phyloP scores from a whole-genome alignment of 2,113 vertebrate genomes.

The Arothron firmamentum region DNA sequence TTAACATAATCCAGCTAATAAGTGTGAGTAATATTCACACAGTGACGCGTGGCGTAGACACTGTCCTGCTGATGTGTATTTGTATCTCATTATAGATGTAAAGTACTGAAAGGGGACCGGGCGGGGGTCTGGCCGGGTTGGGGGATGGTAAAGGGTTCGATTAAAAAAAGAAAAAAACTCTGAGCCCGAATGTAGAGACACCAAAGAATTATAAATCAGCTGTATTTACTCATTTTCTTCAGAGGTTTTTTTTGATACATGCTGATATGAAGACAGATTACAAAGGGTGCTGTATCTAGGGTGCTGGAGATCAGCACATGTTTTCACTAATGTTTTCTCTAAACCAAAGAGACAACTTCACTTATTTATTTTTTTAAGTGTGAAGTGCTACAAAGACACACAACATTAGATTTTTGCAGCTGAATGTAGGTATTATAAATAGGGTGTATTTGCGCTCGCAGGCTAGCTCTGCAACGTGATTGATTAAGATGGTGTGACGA shows the following conservation, averaged over 20 bases:
- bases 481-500: slow-evolving; percentile 76
- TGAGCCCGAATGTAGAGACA: slow-evolving; percentile 21
- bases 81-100: slow-evolving; percentile 77
- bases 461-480: slow-evolving; percentile 69
- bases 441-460: slow-evolving; percentile 63
- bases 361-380: slow-evolving; percentile 14
- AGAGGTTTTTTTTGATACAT: slow-evolving; percentile 4
- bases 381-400: slow-evolving; percentile 27
- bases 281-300: background rate
- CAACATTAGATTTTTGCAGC: slow-evolving; percentile 41
- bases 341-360: slow-evolving; percentile 23
- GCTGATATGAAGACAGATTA: slow-evolving; percentile 20
- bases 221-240: slow-evolving; percentile 4
- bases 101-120: slow-evolving; percentile 52
- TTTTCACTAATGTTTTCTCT: slow-evolving; percentile 20
- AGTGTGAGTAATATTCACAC: slow-evolving; percentile 77
- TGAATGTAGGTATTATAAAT: slow-evolving; percentile 67
- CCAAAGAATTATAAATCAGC: slow-evolving; percentile 31
- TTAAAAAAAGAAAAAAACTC: slow-evolving; percentile 18
- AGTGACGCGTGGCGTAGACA: slow-evolving; percentile 72
- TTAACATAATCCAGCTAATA: slow-evolving; percentile 78
- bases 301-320: slow-evolving; percentile 6
- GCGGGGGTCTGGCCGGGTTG: slow-evolving; percentile 10
- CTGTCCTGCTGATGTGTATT: slow-evolving; percentile 75
- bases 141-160: slow-evolving; percentile 50